Conservation (phyloP, 64 coral and sea anemone genomes). For the Montipora cactus region DNA sequence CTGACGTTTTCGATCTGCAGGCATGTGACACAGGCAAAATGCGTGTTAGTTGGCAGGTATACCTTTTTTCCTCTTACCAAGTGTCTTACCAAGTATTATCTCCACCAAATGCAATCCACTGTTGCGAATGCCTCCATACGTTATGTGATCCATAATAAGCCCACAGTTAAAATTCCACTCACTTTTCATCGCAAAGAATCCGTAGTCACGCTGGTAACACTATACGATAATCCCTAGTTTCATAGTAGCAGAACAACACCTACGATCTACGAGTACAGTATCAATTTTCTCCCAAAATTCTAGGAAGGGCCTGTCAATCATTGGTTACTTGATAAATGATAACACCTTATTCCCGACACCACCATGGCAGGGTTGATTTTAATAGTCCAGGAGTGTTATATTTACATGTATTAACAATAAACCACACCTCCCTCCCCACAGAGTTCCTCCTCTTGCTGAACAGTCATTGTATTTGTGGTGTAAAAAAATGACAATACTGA, state of each 20-base stretch:
- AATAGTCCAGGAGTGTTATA: background rate
- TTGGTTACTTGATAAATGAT: background rate
- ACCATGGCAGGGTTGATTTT: background rate
- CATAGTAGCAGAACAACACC: background rate
- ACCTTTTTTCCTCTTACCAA: background rate
- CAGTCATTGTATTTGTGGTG: background rate
- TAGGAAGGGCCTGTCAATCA: background rate
- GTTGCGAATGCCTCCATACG: background rate
- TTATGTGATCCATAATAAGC: background rate
- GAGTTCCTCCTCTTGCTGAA: background rate
- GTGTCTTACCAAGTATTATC: too few relatives aligned
- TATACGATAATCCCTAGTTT: slow-evolving; percentile 4
- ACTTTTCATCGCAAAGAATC: background rate
- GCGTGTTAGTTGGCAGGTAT: background rate
- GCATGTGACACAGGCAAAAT: background rate
- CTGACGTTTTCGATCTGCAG: background rate
- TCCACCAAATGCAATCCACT: too few relatives aligned
- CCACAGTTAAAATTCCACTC: background rate
- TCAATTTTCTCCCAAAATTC: background rate
- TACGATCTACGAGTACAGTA: background rate
- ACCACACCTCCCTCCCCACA: background rate
- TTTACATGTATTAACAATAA: background rate
- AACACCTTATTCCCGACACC: background rate
- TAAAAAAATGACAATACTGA: background rate
- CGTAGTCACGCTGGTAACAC: background rate